Conservation (phyloP, 2,888 invertebrate species). For the Cataglyphis cursor region DNA sequence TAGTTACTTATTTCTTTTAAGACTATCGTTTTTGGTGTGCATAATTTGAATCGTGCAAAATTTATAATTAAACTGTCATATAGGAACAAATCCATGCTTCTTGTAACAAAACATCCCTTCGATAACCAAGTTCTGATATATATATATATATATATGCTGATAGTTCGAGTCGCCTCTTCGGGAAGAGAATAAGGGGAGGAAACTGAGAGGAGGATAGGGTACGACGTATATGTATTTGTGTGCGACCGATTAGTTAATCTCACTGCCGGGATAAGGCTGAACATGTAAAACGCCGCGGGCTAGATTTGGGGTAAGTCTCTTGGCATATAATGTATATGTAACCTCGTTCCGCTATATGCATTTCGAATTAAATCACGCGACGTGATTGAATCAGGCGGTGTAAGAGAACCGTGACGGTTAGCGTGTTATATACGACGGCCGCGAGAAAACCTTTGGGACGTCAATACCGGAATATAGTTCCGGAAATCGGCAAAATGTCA, state of each 20-base stretch:
- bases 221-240: slow-evolving; percentile 45
- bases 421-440: slow-evolving; percentile 22
- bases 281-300: slow-evolving; percentile 43
- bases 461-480: slow-evolving; percentile 39
- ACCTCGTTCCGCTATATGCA: slow-evolving; percentile 44
- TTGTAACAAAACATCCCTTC: slow-evolving; percentile 8
- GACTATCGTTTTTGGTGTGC: neutral
- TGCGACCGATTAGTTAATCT: slow-evolving; percentile 59
- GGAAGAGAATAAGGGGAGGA: neutral
- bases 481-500: slow-evolving; percentile 51
- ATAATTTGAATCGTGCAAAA: neutral
- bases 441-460: slow-evolving; percentile 52
- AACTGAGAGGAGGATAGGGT: slow-evolving; percentile 27
- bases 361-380: slow-evolving; percentile 62
- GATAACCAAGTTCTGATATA: neutral
- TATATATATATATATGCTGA: slow-evolving; percentile 2
- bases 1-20: neutral
- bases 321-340: slow-evolving; percentile 35
- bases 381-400: slow-evolving; percentile 58
- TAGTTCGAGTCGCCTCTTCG: neutral
- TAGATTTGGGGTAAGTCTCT: slow-evolving; percentile 35
- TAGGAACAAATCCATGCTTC: neutral
- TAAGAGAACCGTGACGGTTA: slow-evolving; percentile 55
- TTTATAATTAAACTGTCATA: neutral
- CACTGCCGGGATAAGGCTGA: slow-evolving; percentile 49